Percentiles rank a stretch among this genome's conserved stretches.
These are phyloP conservation scores for Oncorhynchus tshawytscha DNA, from an alignment of 2,113 vertebrate species.

Conservation along the genomic window DNA sequence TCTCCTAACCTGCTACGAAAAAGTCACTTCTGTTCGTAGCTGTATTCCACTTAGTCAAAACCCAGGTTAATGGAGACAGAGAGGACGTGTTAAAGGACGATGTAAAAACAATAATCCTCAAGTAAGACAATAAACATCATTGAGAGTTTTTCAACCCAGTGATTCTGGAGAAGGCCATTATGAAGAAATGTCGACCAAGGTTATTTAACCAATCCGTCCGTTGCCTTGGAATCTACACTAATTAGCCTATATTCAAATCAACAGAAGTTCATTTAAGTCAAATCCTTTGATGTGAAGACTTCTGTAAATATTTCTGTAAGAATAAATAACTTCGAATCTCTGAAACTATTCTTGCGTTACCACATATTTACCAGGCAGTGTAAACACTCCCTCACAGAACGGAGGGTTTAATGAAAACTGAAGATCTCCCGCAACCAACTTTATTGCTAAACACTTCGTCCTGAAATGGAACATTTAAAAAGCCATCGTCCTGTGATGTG, in stretches of 20 bases:
- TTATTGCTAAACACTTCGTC: conserved; percentile 47
- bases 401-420: not conserved
- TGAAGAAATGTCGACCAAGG: no score
- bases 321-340: conserved; percentile 38
- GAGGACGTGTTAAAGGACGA: no score
- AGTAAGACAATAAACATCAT: no score
- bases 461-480: conserved; percentile 43
- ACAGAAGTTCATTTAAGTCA: conserved; percentile 11
- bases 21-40: no score
- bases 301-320: conserved; percentile 41
- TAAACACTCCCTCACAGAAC: conserved; percentile 9
- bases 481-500: conserved; percentile 20
- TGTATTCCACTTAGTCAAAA: no score
- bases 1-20: no score
- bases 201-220: not conserved
- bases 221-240: not conserved
- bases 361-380: not conserved
- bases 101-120: no score
- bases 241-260: not conserved
- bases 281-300: conserved; percentile 35
- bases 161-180: no score
- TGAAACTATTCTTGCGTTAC: conserved; percentile 38
- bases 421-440: conserved; percentile 19
- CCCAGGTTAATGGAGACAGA: no score
- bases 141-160: no score